Percentiles rank a stretch among this genome's conserved stretches.
Evolutionary conservation across 2,797 vertebrate genomes (phyloP).

Genomic region (Emys orbicularis): DNA sequence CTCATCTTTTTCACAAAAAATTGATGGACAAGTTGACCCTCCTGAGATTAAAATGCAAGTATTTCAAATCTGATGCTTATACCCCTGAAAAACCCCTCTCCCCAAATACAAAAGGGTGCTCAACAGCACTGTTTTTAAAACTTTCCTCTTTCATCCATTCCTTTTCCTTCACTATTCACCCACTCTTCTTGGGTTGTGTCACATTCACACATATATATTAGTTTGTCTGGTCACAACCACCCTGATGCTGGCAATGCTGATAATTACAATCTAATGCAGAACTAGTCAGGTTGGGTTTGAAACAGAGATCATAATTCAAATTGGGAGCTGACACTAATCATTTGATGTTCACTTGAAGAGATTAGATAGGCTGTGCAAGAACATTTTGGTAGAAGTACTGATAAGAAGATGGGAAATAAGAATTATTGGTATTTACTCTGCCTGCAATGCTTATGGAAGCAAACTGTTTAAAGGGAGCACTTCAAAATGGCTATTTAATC

Average conservation of each 20-base stretch:
- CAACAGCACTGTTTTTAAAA: not conserved
- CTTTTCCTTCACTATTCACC: not conserved
- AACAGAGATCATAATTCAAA: constrained; percentile 67
- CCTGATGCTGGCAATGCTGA: constrained; percentile 12
- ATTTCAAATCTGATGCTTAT: not conserved
- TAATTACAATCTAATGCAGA: constrained; percentile 64
- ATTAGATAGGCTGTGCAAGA: constrained; percentile 62
- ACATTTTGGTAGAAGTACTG: constrained; percentile 61
- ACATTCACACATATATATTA: not conserved
- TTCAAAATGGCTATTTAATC: constrained; percentile 71
- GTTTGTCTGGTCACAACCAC: not conserved
- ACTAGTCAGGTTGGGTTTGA: constrained; percentile 59
- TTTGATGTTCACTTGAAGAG: constrained; percentile 68
- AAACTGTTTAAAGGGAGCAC: constrained; percentile 67
- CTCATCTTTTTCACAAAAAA: not conserved
- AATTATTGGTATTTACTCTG: constrained; percentile 76
- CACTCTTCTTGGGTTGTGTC: not conserved
- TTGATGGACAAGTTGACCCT: not conserved
- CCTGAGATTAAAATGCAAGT: not conserved
- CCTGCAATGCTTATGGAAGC: constrained; percentile 57
- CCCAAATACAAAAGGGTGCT: not conserved
- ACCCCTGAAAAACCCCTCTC: not conserved
- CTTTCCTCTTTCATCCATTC: not conserved
- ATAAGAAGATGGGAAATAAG: constrained; percentile 75
- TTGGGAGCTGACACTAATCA: constrained; percentile 60